Evolutionary conservation across 2,797 vertebrate genomes (phyloP), one percentile per base, ranked within the genome.

Genomic region (Chrysocyon brachyurus): DNA sequence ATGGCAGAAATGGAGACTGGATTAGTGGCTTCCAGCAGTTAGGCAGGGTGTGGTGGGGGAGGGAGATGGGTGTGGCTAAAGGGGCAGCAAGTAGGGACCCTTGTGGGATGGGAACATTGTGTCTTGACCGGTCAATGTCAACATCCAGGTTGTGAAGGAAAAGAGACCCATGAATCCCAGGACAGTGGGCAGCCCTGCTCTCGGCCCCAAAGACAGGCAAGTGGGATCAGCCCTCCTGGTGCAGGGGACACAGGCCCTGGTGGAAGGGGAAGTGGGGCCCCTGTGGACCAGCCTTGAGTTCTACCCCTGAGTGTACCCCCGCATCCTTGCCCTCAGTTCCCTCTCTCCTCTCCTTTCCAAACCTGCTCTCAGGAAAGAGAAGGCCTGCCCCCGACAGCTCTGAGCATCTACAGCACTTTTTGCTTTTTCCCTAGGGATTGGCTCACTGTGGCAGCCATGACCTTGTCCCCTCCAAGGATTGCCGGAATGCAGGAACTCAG

Each of bases 361-460:
- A 81, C 28, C 24, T 24, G 56, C 46, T 54, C 5, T 52, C 49
- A n/a, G 61, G 36, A 33, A 52, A 64, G 33, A 28, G 3, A 66
- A 16, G 12, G 24, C 40, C 26, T 19, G 0, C 9, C 54, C 6
- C 6, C 17, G 16, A 12, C 26, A 54, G 52, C 73, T 22, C 66
- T 14, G 17, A 22, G 40, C 3, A 3, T 12, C 19, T 22, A 12
- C 57, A 64, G 33, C 54, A 24, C 59, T 28, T 56, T 36, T 7
- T 16, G 70, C 63, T 40, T 21, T 68, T 40, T 5, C 68, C 31
- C 36, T 11, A 12, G 24, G 28, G 89, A 3, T 33, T 31, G 2
- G 82, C 6, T 12, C 4, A 0, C 3, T 1, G 49, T 17, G 82
- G 46, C 33, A 33, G 12, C 81, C 8, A 0, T 10, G 66, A 46